phyloP scores from a whole-genome alignment of 2,888 invertebrate species.

The Invenusta paracnida region DNA sequence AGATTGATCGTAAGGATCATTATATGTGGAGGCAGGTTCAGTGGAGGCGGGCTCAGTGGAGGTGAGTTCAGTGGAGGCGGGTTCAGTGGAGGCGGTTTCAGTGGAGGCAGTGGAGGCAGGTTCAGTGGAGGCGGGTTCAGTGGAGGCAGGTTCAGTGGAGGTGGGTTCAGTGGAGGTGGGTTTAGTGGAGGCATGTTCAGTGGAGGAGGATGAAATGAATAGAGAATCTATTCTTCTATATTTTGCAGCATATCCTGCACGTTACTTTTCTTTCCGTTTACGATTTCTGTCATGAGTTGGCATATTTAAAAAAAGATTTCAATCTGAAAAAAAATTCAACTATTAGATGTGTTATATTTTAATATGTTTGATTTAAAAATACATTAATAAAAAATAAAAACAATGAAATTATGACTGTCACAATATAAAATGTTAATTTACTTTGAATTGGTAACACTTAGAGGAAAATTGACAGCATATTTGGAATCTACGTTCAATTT shows the following conservation, averaged over 20 bases:
- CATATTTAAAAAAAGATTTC: constrained; percentile 1
- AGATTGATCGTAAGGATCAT: not conserved
- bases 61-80: not conserved
- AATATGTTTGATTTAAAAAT: too few relatives aligned
- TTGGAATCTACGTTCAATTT: too few relatives aligned
- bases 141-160: not conserved
- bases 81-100: not conserved
- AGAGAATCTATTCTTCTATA: constrained; percentile 3
- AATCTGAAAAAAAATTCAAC: not conserved
- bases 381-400: too few relatives aligned
- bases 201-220: not conserved
- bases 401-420: too few relatives aligned
- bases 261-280: constrained; percentile 21
- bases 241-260: constrained; percentile 23
- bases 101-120: not conserved
- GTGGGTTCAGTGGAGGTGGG: not conserved
- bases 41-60: not conserved
- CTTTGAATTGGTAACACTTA: too few relatives aligned
- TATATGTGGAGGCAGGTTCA: not conserved
- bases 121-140: not conserved
- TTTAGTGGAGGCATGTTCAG: not conserved
- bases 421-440: too few relatives aligned
- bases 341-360: too few relatives aligned
- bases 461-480: too few relatives aligned
- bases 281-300: constrained; percentile 14